A percentile compares a stretch with the other conserved stretches of the same genome.
These are phyloP conservation scores for Botrylloides violaceus DNA, from an alignment of 23 tunicate species.

Conservation along the genomic window DNA sequence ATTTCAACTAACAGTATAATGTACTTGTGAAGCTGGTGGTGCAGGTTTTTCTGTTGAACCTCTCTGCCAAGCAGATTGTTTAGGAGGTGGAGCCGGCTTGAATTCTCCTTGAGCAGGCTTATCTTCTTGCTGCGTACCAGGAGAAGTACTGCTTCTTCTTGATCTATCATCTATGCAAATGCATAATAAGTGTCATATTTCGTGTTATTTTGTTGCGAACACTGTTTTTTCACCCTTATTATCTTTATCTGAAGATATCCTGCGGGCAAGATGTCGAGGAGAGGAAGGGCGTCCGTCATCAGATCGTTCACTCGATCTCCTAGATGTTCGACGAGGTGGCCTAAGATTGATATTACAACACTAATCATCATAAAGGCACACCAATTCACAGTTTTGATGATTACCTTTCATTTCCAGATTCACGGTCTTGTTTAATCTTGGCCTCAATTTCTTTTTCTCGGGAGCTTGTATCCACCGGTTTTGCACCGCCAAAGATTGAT, in stretches of 20 bases:
- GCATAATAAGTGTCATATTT: not conserved
- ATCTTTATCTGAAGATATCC: constrained; percentile 35
- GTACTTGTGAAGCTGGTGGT: too few relatives aligned
- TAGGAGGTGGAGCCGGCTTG: constrained; percentile 79
- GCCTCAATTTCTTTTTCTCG: constrained; percentile 69
- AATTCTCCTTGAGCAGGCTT: constrained; percentile 13
- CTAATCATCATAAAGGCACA: too few relatives aligned
- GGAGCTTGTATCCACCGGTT: constrained; percentile 85
- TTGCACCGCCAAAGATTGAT: constrained; percentile 81
- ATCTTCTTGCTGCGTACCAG: constrained; percentile 7
- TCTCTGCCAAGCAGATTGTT: constrained; percentile 60
- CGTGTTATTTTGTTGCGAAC: too few relatives aligned
- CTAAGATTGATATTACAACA: too few relatives aligned
- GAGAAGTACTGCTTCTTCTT: constrained; percentile 23
- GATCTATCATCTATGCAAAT: not conserved
- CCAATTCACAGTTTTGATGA: too few relatives aligned
- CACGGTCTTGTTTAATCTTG: constrained; percentile 28
- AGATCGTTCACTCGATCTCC: constrained; percentile 58
- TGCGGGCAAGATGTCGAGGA: constrained; percentile 44
- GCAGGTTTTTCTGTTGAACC: not conserved
- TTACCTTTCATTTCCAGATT: too few relatives aligned
- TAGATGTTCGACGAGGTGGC: constrained; percentile 11
- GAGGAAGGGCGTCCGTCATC: constrained; percentile 59
- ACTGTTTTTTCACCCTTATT: constrained; percentile 5
- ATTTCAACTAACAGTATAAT: too few relatives aligned